A percentile compares a stretch with the other conserved stretches of the same genome.
Evolutionary conservation across 1,140 invertebrate genomes (phyloP).

Genomic region (Bombus pascuorum): DNA sequence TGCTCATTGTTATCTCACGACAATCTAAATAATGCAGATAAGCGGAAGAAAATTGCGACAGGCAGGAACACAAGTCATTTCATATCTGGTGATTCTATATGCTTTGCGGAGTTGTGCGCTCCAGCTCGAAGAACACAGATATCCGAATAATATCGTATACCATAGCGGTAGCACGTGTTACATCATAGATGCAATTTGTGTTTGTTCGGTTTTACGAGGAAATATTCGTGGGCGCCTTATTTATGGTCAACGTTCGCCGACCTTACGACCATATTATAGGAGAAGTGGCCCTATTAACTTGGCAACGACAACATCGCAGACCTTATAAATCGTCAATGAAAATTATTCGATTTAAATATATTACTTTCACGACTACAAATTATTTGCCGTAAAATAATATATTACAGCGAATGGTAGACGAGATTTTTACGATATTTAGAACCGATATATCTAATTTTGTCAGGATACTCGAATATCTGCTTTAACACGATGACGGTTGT

Average conservation of each 20-base stretch:
- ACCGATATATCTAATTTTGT: background rate
- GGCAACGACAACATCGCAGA: background rate
- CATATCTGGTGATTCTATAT: background rate
- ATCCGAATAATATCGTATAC: background rate
- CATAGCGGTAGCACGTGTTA: background rate
- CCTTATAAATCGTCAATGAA: background rate
- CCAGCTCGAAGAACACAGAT: background rate
- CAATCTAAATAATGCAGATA: constrained; percentile 15
- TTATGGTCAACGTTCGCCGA: constrained; percentile 69
- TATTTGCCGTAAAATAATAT: background rate
- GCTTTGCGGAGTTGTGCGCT: too few species aligned
- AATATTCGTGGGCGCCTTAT: constrained; percentile 45
- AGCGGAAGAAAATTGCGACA: background rate
- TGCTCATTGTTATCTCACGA: background rate
- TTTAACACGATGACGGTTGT: background rate
- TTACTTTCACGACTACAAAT: background rate
- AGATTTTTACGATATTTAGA: background rate
- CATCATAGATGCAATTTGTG: constrained; percentile 38
- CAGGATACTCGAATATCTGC: background rate
- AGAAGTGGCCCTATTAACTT: constrained; percentile 48
- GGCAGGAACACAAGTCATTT: background rate
- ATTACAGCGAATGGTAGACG: too few species aligned
- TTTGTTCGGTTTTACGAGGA: constrained; percentile 17
- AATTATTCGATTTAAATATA: background rate
- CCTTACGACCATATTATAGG: constrained; percentile 58